Percentiles rank a stretch among this genome's conserved stretches.
These are phyloP conservation scores for Melanocharis versteri DNA, from an alignment of 2,113 vertebrate species.

Conservation along the genomic window DNA sequence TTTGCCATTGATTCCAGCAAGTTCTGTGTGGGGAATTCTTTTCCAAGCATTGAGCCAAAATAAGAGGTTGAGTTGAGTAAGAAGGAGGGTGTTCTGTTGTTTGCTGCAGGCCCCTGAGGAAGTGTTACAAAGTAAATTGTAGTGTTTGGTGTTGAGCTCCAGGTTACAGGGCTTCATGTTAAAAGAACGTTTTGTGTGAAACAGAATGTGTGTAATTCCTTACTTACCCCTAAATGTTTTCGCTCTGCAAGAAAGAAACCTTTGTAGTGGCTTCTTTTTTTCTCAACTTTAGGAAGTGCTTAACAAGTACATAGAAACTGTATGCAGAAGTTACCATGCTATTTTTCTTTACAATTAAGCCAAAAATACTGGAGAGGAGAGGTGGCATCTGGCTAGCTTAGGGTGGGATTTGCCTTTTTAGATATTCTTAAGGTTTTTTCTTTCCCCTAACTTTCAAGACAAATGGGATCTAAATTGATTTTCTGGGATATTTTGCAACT, in stretches of 20 bases:
- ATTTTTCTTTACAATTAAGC: not conserved
- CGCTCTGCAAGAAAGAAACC: not conserved
- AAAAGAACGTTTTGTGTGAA: not conserved
- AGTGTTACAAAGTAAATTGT: not conserved
- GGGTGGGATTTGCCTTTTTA: not conserved
- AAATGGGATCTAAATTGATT: not conserved
- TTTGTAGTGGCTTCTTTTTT: not conserved
- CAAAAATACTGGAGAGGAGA: not conserved
- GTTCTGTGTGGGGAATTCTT: not conserved
- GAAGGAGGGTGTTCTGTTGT: not conserved
- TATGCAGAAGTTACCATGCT: not conserved
- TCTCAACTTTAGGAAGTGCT: not conserved
- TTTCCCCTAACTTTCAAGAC: not conserved
- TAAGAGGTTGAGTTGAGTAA: not conserved
- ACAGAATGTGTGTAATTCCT: not conserved
- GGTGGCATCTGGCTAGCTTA: not conserved
- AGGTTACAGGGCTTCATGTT: not conserved
- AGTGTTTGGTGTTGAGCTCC: not conserved
- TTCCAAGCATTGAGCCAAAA: not conserved
- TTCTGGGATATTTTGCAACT: not conserved
- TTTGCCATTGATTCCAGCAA: not conserved
- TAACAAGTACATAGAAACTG: not conserved
- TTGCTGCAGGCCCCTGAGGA: not conserved
- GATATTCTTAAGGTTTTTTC: not conserved
- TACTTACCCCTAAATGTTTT: not conserved